A percentile compares a stretch with the other conserved stretches of the same genome.
Evolutionary conservation across 30 jellyfish, hydroid and myxozoan genomes (phyloP).

Genomic region (Turritopsis dohrnii): DNA sequence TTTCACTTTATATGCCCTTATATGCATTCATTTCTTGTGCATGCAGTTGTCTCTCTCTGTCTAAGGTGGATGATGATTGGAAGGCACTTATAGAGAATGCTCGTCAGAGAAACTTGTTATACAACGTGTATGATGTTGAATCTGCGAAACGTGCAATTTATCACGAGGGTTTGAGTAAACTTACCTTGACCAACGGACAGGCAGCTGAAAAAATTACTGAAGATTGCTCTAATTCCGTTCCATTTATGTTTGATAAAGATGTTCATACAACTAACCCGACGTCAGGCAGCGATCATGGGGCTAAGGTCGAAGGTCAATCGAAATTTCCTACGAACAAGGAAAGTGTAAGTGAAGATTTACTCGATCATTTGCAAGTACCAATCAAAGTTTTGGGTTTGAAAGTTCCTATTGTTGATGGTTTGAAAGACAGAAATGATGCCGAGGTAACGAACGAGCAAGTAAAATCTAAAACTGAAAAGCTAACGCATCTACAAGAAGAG

Average conservation of each 20-base stretch:
- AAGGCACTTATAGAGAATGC: slow-evolving; percentile 65
- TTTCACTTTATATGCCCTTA: background rate
- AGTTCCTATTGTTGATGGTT: background rate
- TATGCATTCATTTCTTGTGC: background rate
- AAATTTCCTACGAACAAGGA: background rate
- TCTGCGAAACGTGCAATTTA: slow-evolving; percentile 39
- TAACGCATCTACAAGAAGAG: background rate
- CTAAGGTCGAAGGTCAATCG: background rate
- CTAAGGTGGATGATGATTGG: slow-evolving; percentile 85
- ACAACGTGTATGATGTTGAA: slow-evolving; percentile 27
- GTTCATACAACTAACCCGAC: background rate
- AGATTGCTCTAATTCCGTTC: background rate
- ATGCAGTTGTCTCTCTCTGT: background rate
- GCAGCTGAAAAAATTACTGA: background rate
- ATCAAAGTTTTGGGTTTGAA: background rate
- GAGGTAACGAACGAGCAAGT: background rate
- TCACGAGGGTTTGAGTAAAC: background rate
- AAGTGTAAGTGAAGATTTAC: background rate
- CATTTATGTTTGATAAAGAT: background rate
- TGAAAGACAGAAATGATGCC: background rate
- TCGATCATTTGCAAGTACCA: background rate
- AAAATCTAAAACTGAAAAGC: background rate
- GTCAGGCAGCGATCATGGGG: background rate
- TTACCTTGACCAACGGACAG: background rate
- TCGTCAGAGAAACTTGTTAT: slow-evolving; percentile 39